These are phyloP conservation scores for Micronisus gabar DNA, from an alignment of 2,113 vertebrate genomes.

Conservation along the genomic window DNA sequence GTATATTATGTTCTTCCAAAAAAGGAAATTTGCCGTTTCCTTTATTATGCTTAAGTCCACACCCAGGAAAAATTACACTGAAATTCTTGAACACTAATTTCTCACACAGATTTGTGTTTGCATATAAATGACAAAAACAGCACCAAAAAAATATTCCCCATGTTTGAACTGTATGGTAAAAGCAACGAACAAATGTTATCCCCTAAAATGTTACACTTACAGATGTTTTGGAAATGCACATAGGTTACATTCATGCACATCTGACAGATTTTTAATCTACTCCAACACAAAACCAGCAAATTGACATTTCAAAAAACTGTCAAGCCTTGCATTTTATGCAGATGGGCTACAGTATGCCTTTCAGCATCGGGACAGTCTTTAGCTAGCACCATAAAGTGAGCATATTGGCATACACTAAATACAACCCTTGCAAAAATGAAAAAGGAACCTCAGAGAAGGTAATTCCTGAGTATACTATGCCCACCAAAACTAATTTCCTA, in stretches of 20 bases:
- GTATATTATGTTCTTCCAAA: neutral
- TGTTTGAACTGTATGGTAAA: neutral
- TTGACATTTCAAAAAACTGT: neutral
- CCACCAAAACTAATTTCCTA: neutral
- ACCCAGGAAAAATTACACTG: conserved; percentile 21
- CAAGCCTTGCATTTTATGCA: neutral
- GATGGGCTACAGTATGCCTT: neutral
- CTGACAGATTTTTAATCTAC: neutral
- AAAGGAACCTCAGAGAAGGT: neutral
- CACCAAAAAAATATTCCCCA: neutral
- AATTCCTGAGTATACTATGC: neutral
- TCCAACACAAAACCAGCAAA: neutral
- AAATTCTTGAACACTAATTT: neutral
- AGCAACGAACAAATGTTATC: neutral
- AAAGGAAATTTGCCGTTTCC: conserved; percentile 43
- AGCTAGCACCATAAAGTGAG: neutral
- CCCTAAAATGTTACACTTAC: neutral
- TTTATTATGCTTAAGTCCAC: conserved; percentile 6
- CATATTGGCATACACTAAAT: neutral
- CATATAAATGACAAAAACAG: neutral
- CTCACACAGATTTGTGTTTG: neutral
- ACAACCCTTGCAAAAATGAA: neutral
- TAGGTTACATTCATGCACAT: neutral
- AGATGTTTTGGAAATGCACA: neutral
- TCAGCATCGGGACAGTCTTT: neutral